Evolutionary conservation across 2,113 vertebrate genomes (phyloP), one percentile per base, ranked within the genome.

Genomic region (Catharus fuscescens): DNA sequence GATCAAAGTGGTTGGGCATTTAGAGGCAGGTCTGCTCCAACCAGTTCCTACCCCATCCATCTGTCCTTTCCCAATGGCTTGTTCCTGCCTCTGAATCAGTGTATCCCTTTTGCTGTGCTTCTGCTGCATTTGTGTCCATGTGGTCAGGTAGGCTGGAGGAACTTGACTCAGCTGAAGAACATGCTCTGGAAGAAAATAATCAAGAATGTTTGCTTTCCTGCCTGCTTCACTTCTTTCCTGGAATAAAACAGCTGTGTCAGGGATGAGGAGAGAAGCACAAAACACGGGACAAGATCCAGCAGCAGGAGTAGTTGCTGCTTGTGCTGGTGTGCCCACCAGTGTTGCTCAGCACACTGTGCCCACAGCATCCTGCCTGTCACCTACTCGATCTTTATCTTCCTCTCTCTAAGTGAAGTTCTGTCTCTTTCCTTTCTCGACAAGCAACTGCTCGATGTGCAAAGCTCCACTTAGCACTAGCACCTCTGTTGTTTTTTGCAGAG

Each of bases 341-440:
- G 38, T 12, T 38, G 38, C 38, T 76, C 3, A 1, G 54, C 40
- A 47, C 0, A 0, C 18, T 1, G 0, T 90, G 40, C 29, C 24
- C 60, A 67, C 40, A 69, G 59, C 45, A 86, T 18, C 82, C 53
- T 72, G 56, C 70, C 85, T 93, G 59, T 59, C 28, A 9, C 74
- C 34, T 87, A 29, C 90, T 67, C 48, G 38, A 94, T 96, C 93
- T 88, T 83, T 44, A 73, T 88, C 44, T 48, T 48, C 38, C 15
- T 73, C 40, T 57, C 50, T 83, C 10, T 85, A 94, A 74, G 14
- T 87, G 61, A 93, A 92, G 45, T 84, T 94, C 91, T 95, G 26
- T 21, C 77, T 92, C 67, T 57, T 90, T 95, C 57, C 80, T 88
- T 92, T 91, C 86, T 97, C 65, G 62, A 36, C 44, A 80, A 85